Percentiles rank a stretch among this genome's conserved stretches.
These are phyloP conservation scores for Cheilosia soror DNA, from an alignment of 2,888 invertebrate species.

Conservation along the genomic window DNA sequence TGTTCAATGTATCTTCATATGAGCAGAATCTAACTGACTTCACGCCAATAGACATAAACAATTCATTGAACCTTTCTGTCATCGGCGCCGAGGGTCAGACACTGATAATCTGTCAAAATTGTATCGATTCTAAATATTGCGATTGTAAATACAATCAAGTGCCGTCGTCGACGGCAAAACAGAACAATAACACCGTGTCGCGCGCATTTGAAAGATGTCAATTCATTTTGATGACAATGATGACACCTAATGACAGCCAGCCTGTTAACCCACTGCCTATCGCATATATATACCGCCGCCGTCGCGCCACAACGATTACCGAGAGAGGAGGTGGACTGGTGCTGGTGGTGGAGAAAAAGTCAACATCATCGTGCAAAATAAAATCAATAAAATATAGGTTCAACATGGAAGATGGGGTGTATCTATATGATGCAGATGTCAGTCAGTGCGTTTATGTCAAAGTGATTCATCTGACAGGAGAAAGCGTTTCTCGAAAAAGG, in stretches of 20 bases:
- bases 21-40: conserved; percentile 42
- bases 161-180: conserved; percentile 19
- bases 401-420: conserved; percentile 21
- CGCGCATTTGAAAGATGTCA: conserved; percentile 70
- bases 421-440: conserved; percentile 51
- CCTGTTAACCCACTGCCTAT: conserved; percentile 63
- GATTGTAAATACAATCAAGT: conserved; percentile 51
- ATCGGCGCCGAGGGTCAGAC: conserved; percentile 61
- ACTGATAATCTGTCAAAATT: conserved; percentile 72
- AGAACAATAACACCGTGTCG: conserved; percentile 53
- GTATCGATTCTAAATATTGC: conserved; percentile 72
- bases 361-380: conserved; percentile 40
- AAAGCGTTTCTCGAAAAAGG: conserved; percentile 32
- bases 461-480: conserved; percentile 70
- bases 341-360: not conserved
- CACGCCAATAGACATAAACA: conserved; percentile 64
- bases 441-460: conserved; percentile 63
- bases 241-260: conserved; percentile 73
- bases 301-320: conserved; percentile 2
- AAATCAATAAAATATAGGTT: conserved; percentile 69
- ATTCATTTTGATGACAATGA: conserved; percentile 74
- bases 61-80: conserved; percentile 74
- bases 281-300: not conserved
- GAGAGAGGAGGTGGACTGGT: not conserved
- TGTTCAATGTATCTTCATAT: conserved; percentile 45